phyloP scores from a whole-genome alignment of 2,888 invertebrate species.

The Ametastegia equiseti region DNA sequence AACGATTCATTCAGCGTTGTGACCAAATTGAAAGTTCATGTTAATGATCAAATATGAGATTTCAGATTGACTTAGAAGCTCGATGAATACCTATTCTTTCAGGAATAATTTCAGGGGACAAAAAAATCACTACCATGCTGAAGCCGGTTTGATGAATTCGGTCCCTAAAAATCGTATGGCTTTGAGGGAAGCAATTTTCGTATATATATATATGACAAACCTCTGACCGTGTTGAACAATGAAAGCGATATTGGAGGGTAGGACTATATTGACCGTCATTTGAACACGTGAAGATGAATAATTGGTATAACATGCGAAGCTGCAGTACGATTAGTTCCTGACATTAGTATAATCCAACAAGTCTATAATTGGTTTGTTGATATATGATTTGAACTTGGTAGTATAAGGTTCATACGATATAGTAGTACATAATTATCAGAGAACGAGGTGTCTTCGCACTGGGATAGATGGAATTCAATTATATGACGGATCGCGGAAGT shows the following conservation, averaged over 20 bases:
- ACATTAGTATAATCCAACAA: neutral
- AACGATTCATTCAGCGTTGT: too few species aligned
- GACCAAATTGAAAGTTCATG: too few species aligned
- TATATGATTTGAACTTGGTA: neutral
- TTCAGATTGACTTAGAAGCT: too few species aligned
- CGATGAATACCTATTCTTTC: too few species aligned
- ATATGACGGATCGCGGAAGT: neutral
- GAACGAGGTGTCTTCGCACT: neutral
- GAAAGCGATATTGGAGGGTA: neutral
- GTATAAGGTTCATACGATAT: too few species aligned
- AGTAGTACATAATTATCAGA: neutral
- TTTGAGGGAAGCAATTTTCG: neutral
- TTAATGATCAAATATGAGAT: too few species aligned
- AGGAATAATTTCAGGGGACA: too few species aligned
- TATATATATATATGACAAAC: neutral
- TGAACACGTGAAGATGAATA: too few species aligned
- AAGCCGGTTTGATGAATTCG: neutral
- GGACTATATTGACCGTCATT: too few species aligned
- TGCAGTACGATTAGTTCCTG: neutral
- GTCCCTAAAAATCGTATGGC: neutral
- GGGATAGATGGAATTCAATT: neutral
- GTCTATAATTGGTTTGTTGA: neutral
- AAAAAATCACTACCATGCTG: neutral
- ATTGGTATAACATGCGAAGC: too few species aligned
- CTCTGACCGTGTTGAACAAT: neutral